phyloP scores from a whole-genome alignment of 2,888 invertebrate species.

The Pristionchus maxplancki region DNA sequence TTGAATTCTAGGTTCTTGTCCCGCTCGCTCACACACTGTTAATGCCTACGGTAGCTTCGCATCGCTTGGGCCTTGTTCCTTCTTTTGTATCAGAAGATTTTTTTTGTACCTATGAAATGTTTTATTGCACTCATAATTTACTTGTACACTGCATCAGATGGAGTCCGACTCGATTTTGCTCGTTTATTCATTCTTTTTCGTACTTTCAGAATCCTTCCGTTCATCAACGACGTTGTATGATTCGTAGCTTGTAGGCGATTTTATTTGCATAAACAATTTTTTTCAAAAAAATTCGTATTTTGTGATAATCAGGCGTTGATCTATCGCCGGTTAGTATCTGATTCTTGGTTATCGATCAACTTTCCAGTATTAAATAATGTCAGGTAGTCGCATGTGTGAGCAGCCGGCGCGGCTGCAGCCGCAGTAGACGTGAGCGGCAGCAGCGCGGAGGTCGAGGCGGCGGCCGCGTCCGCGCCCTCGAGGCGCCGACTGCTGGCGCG shows the following conservation, averaged over 20 bases:
- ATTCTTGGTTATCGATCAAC: not conserved
- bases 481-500: conserved; percentile 22
- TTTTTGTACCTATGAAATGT: conserved; percentile 8
- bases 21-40: not conserved
- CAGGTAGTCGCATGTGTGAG: not conserved
- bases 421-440: not conserved
- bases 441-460: not conserved
- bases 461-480: conserved; percentile 6
- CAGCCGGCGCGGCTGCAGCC: conserved; percentile 25
- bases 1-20: not conserved
- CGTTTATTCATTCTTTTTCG: not conserved
- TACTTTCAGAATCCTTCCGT: not conserved
- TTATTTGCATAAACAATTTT: not conserved
- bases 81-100: not conserved
- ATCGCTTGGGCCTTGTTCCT: not conserved
- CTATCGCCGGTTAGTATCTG: not conserved
- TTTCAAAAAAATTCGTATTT: not conserved
- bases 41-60: not conserved
- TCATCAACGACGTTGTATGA: not conserved
- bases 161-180: not conserved
- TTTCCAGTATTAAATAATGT: not conserved
- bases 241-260: not conserved
- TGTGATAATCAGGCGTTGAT: not conserved
- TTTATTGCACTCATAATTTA: not conserved
- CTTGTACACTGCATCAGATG: not conserved